These are phyloP conservation scores for Hirtodrosophila histrioides DNA, from an alignment of 2,888 invertebrate species.

Conservation along the genomic window DNA sequence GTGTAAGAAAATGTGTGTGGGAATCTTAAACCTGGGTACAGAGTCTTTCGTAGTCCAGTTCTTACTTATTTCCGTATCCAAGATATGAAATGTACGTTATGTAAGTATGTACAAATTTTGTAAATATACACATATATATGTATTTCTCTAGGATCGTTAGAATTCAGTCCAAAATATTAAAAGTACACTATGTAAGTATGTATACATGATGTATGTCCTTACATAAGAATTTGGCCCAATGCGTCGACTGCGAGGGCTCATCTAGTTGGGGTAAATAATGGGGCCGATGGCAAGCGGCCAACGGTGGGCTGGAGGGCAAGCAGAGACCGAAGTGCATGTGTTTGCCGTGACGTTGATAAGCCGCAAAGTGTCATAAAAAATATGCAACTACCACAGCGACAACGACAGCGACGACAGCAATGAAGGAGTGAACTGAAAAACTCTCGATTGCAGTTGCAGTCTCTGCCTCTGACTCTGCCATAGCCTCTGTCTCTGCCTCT, in stretches of 20 bases:
- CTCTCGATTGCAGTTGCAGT: not conserved
- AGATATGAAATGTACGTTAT: no score
- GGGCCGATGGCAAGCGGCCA: slow-evolving; percentile 18
- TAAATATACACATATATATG: no score
- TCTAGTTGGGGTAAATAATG: slow-evolving; percentile 60
- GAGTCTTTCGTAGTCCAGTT: no score
- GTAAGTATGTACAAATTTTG: no score
- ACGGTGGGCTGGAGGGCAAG: not conserved
- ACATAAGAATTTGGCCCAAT: no score
- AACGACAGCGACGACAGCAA: slow-evolving; percentile 6
- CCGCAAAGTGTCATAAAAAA: slow-evolving; percentile 80
- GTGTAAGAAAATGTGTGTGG: no score
- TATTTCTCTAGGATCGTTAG: no score
- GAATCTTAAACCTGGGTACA: no score
- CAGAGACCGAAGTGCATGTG: slow-evolving; percentile 54
- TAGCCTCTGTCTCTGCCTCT: slow-evolving; percentile 8
- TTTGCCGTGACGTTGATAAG: slow-evolving; percentile 75
- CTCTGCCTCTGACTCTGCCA: slow-evolving; percentile 1
- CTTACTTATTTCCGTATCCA: no score
- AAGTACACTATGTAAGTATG: no score
- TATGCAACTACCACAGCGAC: slow-evolving; percentile 60
- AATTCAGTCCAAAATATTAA: no score
- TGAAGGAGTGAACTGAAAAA: slow-evolving; percentile 27
- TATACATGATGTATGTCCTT: no score
- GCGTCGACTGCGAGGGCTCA: slow-evolving; percentile 59